Percentiles rank a stretch among this genome's conserved stretches.
These are phyloP conservation scores for Gymnocephalus cernua DNA, from an alignment of 2,113 vertebrate species.

Conservation along the genomic window DNA sequence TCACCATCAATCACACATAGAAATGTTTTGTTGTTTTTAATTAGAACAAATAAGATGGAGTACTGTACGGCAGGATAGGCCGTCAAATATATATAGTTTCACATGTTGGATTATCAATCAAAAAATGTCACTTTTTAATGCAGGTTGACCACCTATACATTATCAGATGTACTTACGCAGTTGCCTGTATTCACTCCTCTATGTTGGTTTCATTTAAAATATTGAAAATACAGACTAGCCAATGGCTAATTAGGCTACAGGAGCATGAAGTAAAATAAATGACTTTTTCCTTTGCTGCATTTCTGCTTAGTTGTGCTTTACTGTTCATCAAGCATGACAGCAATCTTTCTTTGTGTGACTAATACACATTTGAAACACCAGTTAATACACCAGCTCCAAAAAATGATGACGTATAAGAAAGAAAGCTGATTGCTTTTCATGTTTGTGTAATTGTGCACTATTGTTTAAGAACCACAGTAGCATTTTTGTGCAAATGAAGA, in stretches of 20 bases:
- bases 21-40: not conserved
- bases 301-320: slow-evolving; percentile 60
- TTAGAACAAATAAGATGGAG: not conserved
- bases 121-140: not conserved
- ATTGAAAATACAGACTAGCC: not conserved
- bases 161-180: not conserved
- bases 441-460: slow-evolving; percentile 47
- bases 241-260: slow-evolving; percentile 40
- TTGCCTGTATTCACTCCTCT: not conserved
- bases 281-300: slow-evolving; percentile 28
- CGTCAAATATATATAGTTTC: too few species aligned
- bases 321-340: slow-evolving; percentile 64
- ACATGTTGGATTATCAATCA: too few species aligned
- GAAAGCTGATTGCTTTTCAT: slow-evolving; percentile 47
- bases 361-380: slow-evolving; percentile 44
- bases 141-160: not conserved
- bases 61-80: too few species aligned
- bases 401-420: slow-evolving; percentile 50
- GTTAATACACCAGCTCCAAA: slow-evolving; percentile 42
- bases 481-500: slow-evolving; percentile 43
- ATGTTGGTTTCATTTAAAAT: slow-evolving; percentile 4
- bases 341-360: slow-evolving; percentile 53
- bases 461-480: slow-evolving; percentile 11
- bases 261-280: slow-evolving; percentile 44
- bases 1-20: not conserved